These are phyloP conservation scores for Torymus auratus DNA, from an alignment of 2,888 invertebrate species.

Conservation along the genomic window DNA sequence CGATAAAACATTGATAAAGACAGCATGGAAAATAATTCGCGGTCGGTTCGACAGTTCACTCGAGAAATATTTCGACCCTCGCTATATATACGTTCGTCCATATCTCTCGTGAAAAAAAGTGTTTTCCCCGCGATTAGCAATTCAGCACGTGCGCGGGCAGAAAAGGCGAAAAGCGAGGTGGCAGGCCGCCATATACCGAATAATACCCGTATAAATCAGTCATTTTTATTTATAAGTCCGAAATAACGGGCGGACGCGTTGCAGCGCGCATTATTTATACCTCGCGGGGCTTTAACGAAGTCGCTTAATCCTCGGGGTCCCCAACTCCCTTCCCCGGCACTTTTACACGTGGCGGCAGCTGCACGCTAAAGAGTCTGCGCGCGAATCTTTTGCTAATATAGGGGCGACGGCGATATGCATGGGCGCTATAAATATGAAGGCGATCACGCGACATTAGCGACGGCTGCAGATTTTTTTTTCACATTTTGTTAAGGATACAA, in stretches of 20 bases:
- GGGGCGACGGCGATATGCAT: not conserved
- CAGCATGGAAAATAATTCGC: no score
- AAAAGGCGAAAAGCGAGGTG: not conserved
- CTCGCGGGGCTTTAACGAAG: no score
- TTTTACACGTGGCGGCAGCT: no score
- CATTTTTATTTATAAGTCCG: constrained; percentile 10
- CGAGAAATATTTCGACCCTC: no score
- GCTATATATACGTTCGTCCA: not conserved
- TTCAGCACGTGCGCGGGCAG: not conserved
- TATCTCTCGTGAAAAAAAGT: not conserved
- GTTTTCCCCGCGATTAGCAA: not conserved
- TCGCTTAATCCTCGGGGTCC: not conserved
- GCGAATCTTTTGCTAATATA: not conserved
- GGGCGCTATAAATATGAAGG: constrained; percentile 27
- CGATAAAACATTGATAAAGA: no score
- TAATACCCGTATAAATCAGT: constrained; percentile 1
- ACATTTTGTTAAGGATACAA: no score
- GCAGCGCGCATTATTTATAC: not conserved
- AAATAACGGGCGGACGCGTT: not conserved
- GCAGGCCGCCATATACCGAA: not conserved
- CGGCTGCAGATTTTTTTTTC: no score
- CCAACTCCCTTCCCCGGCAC: no score
- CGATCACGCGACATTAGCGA: constrained; percentile 15
- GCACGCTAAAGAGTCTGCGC: no score
- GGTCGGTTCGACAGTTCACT: no score